Conservation (phyloP, 2,888 invertebrate species). For the Imbricaverruca yamaguchii region DNA sequence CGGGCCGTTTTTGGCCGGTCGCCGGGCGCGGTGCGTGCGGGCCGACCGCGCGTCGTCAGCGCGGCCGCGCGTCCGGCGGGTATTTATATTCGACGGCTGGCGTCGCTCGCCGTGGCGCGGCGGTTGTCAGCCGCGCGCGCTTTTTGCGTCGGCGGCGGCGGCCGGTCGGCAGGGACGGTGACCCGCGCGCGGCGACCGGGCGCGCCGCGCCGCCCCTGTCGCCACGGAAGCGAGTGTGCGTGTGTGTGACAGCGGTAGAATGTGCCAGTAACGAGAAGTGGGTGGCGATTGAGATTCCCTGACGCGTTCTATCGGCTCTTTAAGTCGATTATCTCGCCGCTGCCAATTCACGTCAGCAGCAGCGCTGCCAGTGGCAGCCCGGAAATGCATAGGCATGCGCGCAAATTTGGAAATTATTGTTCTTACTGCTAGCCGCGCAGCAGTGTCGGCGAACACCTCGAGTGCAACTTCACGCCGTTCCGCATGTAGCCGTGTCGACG, state of each 20-base stretch:
- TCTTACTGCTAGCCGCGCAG: too few relatives aligned
- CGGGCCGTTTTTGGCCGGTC: background rate
- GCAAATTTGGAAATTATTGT: too few relatives aligned
- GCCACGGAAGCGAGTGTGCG: background rate
- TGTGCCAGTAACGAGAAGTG: background rate
- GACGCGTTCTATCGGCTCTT: too few relatives aligned
- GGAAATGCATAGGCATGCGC: too few relatives aligned
- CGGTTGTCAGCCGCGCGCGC: background rate
- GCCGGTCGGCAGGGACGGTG: background rate
- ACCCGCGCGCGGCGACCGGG: background rate
- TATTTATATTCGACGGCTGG: background rate
- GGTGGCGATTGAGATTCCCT: background rate
- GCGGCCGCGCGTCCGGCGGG: background rate
- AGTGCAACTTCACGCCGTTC: too few relatives aligned
- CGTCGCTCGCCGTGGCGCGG: background rate
- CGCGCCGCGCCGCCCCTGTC: background rate
- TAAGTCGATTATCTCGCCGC: too few relatives aligned
- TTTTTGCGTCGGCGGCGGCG: background rate
- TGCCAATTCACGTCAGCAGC: too few relatives aligned
- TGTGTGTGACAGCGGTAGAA: background rate
- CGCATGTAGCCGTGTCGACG: too few relatives aligned
- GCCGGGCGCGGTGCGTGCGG: background rate
- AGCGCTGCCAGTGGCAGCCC: too few relatives aligned
- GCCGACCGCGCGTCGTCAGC: background rate
- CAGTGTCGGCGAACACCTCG: too few relatives aligned